Evolutionary conservation across 2,888 invertebrate species (phyloP).

Genomic region (Scelioninae gen. 1): DNA sequence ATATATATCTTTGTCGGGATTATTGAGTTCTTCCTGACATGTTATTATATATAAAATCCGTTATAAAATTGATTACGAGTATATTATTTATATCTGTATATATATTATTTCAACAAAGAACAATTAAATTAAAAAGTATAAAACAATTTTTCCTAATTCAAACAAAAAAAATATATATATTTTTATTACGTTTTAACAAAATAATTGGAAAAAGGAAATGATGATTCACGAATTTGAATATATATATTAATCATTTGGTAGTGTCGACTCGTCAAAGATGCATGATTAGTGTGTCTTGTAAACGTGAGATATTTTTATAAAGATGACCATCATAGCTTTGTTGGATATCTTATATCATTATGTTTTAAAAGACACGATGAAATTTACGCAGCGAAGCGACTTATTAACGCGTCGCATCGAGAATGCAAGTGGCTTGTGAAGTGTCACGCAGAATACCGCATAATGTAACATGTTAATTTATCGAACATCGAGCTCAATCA

Average conservation of each 20-base stretch:
- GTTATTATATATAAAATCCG: slow-evolving; percentile 18
- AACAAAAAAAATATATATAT: too few relatives aligned
- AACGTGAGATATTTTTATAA: slow-evolving; percentile 34
- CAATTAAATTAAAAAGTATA: too few relatives aligned
- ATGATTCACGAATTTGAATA: too few relatives aligned
- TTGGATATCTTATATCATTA: slow-evolving; percentile 30
- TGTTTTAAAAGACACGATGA: slow-evolving; percentile 34
- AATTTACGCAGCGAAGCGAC: slow-evolving; percentile 33
- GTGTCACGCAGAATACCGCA: slow-evolving; percentile 41
- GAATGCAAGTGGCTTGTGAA: slow-evolving; percentile 50
- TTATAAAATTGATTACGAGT: slow-evolving; percentile 22
- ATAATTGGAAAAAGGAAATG: too few relatives aligned
- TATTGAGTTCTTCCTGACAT: background rate
- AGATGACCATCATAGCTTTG: slow-evolving; percentile 26
- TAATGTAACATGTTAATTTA: slow-evolving; percentile 54
- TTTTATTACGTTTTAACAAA: too few relatives aligned
- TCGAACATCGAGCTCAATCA: slow-evolving; percentile 49
- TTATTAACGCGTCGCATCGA: slow-evolving; percentile 26
- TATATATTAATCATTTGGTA: too few relatives aligned
- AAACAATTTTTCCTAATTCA: too few relatives aligned
- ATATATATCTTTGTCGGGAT: slow-evolving; percentile 29
- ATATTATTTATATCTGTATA: slow-evolving; percentile 2
- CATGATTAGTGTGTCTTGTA: slow-evolving; percentile 7
- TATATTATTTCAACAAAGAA: too few relatives aligned
- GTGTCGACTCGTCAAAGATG: too few relatives aligned